Base-by-base conservation (phyloP, 2,113 vertebrate species). In the Stercorarius parasiticus region DNA sequence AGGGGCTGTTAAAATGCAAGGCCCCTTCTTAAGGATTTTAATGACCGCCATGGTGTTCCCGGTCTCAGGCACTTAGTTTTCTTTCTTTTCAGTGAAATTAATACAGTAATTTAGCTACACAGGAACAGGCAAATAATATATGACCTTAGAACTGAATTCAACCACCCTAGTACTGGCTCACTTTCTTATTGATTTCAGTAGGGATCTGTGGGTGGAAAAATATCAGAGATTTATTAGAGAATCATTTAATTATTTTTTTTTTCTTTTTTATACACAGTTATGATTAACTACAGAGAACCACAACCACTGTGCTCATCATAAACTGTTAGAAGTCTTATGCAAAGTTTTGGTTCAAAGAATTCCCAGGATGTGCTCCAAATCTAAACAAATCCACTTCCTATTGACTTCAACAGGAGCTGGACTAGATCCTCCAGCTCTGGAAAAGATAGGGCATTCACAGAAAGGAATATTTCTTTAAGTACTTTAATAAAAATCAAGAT, bases 101-200 rank as follows among this genome's bases (percentile, higher is more conserved):
- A 30, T 36, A 12, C 13, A 22, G 5, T 20, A 76, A 69, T 47
- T 77, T 23, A 64, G 21, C 16, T 67, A 25, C 11, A 15, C 4
- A n/a, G 0, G 2, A 74, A 23, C 5, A 53, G 20, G 23, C 1
- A n/a, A 17, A 50, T 25, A 58, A 66, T 18, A 40, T 12, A 40
- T 34, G 12, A 25, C 25, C n/a, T 78, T 88, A 66, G 62, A 49
- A 42, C 10, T 84, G 21, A 36, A 18, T 74, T 86, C 7, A 58
- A 32, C 20, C 0, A 11, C 7, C 13, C 9, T 13, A 40, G 3
- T 43, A 14, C 9, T 76, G 23, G 7, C 6, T 29, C 18, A 6
- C 2, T 66, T 64, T 52, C 20, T 56, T 69, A 6, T 38, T 10
- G 18, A 49, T 56, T 88, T 74, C 50, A 43, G 23, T 38, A 53